A percentile compares a stretch with the other conserved stretches of the same genome.
These are phyloP conservation scores for Corythornis cristatus DNA, from an alignment of 2,113 vertebrate genomes.

Conservation along the genomic window DNA sequence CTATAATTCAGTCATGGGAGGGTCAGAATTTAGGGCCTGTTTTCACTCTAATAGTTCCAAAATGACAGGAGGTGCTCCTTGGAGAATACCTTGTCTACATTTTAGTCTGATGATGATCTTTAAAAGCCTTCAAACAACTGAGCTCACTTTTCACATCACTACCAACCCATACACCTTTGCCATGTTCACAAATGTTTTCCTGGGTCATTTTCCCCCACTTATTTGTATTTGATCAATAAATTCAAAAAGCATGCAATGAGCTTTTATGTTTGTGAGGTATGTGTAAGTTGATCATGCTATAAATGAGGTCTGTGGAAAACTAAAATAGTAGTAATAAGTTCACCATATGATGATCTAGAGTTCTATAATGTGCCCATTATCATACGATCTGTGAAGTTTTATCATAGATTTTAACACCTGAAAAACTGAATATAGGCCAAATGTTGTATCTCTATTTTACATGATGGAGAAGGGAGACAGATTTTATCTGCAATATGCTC, in stretches of 20 bases:
- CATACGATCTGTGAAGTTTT: constrained; percentile 69
- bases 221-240: background rate
- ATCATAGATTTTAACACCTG: constrained; percentile 67
- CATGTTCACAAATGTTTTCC: background rate
- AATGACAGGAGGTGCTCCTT: background rate
- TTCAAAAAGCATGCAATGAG: background rate
- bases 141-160: background rate
- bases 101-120: background rate
- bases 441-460: constrained; percentile 67
- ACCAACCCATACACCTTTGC: background rate
- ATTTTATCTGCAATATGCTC: constrained; percentile 73
- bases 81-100: background rate
- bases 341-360: constrained; percentile 62
- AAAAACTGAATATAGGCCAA: constrained; percentile 69
- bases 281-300: background rate
- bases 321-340: constrained; percentile 64
- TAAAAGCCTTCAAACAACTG: background rate
- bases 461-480: constrained; percentile 63
- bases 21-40: background rate
- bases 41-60: background rate
- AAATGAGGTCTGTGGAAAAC: constrained; percentile 30
- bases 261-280: background rate
- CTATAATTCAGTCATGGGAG: background rate
- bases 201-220: accelerated
- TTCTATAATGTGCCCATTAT: constrained; percentile 68